Conservation (phyloP, 2,888 invertebrate genomes). For the Tholera decimalis region DNA sequence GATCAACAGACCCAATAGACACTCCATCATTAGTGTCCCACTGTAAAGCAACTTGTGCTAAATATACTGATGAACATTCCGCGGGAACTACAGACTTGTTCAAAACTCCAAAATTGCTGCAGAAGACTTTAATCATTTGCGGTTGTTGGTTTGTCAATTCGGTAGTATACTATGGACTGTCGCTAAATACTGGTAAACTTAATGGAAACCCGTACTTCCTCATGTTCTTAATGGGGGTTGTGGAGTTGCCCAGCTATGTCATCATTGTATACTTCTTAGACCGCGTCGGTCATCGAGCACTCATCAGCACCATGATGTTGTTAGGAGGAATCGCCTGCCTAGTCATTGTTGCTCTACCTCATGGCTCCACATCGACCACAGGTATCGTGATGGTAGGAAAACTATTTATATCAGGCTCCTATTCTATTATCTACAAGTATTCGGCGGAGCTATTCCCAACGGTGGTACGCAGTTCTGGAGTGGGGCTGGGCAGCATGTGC, state of each 20-base stretch:
- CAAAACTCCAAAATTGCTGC: slow-evolving; percentile 94
- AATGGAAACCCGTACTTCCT: slow-evolving; percentile 96
- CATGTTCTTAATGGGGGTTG: slow-evolving; percentile 94
- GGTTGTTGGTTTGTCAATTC: slow-evolving; percentile 97
- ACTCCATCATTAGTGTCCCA: slow-evolving; percentile 92
- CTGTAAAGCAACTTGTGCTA: slow-evolving; percentile 89
- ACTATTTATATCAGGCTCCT: slow-evolving; percentile 96
- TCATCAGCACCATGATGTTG: slow-evolving; percentile 95
- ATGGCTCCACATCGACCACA: slow-evolving; percentile 92
- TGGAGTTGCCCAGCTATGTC: slow-evolving; percentile 95
- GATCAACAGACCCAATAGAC: slow-evolving; percentile 92
- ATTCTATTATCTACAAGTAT: slow-evolving; percentile 96
- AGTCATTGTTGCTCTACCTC: slow-evolving; percentile 93
- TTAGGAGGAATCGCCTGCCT: slow-evolving; percentile 95
- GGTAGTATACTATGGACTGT: slow-evolving; percentile 96
- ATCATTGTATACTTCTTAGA: slow-evolving; percentile 95
- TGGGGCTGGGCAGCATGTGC: slow-evolving; percentile 96
- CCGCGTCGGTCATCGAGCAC: slow-evolving; percentile 94
- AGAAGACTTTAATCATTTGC: slow-evolving; percentile 95
- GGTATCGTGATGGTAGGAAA: slow-evolving; percentile 95
- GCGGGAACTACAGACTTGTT: slow-evolving; percentile 94
- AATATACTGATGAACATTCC: slow-evolving; percentile 85
- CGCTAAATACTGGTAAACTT: slow-evolving; percentile 95
- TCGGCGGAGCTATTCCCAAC: slow-evolving; percentile 97
- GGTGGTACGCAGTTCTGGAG: slow-evolving; percentile 95